Percentiles rank a stretch among this genome's conserved stretches.
These are phyloP conservation scores for Siniperca scherzeri DNA, from an alignment of 2,797 vertebrate genomes.

Conservation along the genomic window DNA sequence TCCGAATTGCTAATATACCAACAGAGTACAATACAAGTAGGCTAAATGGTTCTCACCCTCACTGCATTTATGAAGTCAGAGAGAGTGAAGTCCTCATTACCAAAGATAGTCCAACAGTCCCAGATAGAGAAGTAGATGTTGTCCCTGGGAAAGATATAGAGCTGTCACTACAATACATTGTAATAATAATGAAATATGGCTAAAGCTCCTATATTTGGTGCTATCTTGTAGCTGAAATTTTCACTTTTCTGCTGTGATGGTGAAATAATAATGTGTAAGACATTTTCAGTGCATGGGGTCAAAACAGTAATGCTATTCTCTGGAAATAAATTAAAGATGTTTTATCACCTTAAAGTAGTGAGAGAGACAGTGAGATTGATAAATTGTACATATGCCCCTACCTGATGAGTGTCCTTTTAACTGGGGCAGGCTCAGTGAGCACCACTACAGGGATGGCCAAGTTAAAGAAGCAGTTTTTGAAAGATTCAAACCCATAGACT, in stretches of 20 bases:
- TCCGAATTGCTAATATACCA: not conserved
- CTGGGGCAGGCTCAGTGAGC: constrained; percentile 93
- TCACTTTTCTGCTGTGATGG: not conserved
- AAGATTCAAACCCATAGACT: constrained; percentile 90
- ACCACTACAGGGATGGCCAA: constrained; percentile 97
- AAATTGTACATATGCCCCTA: constrained; percentile 61
- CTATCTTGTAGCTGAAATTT: not conserved
- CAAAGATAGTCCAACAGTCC: constrained; percentile 96
- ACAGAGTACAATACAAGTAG: not conserved
- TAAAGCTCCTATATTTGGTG: not conserved
- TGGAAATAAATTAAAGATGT: not conserved
- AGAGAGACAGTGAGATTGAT: not conserved
- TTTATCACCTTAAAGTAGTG: not conserved
- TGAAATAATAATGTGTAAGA: not conserved
- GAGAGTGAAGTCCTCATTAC: constrained; percentile 96
- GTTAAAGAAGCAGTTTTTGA: constrained; percentile 99
- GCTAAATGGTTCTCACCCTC: constrained; percentile 85
- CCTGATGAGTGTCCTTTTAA: constrained; percentile 94
- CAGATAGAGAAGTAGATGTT: constrained; percentile 97
- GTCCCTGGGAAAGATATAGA: constrained; percentile 84
- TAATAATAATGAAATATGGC: not conserved
- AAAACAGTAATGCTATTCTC: constrained; percentile 2
- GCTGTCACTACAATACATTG: not conserved
- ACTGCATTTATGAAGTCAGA: constrained; percentile 97
- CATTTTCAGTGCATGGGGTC: not conserved